These are phyloP conservation scores for Acanthopagrus latus DNA, from an alignment of 2,797 vertebrate genomes.

Conservation along the genomic window DNA sequence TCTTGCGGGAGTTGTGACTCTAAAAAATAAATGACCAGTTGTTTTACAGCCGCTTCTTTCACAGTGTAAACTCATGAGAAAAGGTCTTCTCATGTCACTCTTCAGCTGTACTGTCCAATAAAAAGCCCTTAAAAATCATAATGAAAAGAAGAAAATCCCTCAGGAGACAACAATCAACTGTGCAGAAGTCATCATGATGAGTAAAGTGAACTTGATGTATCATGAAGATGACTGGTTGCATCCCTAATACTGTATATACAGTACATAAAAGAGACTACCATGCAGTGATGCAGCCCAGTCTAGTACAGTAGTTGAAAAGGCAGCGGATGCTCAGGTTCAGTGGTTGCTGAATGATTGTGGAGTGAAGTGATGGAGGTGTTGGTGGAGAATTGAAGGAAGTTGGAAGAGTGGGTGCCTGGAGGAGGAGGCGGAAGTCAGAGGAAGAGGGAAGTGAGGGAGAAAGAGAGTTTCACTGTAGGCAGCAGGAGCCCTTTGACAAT, in stretches of 20 bases:
- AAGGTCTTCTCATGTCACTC: too few relatives aligned
- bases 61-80: too few relatives aligned
- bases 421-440: constrained; percentile 12
- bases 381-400: background rate
- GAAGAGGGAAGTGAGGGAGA: background rate
- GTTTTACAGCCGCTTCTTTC: too few relatives aligned
- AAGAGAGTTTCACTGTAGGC: constrained; percentile 4
- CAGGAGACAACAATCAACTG: background rate
- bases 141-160: too few relatives aligned
- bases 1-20: too few relatives aligned
- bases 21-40: too few relatives aligned
- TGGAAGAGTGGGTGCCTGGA: constrained; percentile 3
- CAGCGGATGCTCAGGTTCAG: background rate
- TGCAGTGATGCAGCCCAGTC: background rate
- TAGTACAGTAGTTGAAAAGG: background rate
- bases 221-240: background rate
- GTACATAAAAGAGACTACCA: too few relatives aligned
- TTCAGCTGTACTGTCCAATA: too few relatives aligned
- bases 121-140: too few relatives aligned
- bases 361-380: constrained; percentile 10
- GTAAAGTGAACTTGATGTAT: background rate
- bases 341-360: background rate
- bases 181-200: background rate
- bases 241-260: background rate
- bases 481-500: constrained; percentile 16